Conservation (phyloP, 2,888 invertebrate genomes). For the Scaptodrosophila latifasciaeformis region DNA sequence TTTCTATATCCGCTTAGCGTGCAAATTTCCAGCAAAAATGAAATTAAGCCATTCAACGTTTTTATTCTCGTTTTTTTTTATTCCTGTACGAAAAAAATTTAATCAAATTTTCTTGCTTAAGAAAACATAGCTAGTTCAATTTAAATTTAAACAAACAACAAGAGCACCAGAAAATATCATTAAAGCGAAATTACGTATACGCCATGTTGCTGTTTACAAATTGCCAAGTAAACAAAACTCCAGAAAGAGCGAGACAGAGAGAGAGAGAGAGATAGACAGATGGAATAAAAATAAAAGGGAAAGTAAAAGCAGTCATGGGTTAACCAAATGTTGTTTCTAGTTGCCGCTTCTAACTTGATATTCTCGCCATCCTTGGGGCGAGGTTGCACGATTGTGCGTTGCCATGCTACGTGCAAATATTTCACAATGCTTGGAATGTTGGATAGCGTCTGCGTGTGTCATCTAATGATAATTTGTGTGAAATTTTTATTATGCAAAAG, state of each 20-base stretch:
- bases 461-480: conserved; percentile 8
- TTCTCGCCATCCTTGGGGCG: too few relatives aligned
- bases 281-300: too few relatives aligned
- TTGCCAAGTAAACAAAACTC: conserved; percentile 2
- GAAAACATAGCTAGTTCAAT: background rate
- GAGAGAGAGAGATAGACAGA: too few relatives aligned
- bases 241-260: too few relatives aligned
- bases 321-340: too few relatives aligned
- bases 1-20: conserved; percentile 1
- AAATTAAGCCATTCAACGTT: too few relatives aligned
- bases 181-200: conserved; percentile 22
- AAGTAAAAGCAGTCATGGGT: too few relatives aligned
- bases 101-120: too few relatives aligned
- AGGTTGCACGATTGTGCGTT: too few relatives aligned
- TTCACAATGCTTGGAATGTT: background rate
- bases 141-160: background rate
- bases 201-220: conserved; percentile 13
- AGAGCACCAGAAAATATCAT: background rate
- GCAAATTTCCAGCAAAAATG: too few relatives aligned
- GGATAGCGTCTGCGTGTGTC: background rate
- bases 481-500: conserved; percentile 8
- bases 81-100: background rate
- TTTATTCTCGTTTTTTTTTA: background rate
- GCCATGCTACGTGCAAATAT: conserved; percentile 6
- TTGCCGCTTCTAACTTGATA: too few relatives aligned